phyloP scores from a whole-genome alignment of 1,140 invertebrate genomes.

The Zaprionus nigranus region DNA sequence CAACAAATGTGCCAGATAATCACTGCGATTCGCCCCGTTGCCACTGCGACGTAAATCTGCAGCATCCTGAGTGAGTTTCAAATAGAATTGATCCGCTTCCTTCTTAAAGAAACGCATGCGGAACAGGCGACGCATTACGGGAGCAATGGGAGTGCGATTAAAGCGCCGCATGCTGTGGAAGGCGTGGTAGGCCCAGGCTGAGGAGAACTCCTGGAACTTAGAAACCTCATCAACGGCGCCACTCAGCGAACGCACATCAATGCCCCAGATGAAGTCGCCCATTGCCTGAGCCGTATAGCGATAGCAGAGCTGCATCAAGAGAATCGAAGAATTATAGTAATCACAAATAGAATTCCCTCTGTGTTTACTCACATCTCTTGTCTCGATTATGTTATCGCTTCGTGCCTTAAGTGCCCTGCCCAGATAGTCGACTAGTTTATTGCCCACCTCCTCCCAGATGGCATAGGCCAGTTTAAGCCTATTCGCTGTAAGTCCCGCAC shows the following conservation, averaged over 20 bases:
- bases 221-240: slow-evolving; percentile 45
- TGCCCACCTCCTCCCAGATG: slow-evolving; percentile 64
- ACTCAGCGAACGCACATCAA: slow-evolving; percentile 74
- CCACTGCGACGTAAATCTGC: slow-evolving; percentile 62
- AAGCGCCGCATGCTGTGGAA: slow-evolving; percentile 46
- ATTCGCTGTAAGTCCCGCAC: slow-evolving; percentile 85
- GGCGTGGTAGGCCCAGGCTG: slow-evolving; percentile 39
- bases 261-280: slow-evolving; percentile 85
- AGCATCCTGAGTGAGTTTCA: slow-evolving; percentile 66
- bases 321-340: neutral
- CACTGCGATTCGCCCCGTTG: slow-evolving; percentile 53
- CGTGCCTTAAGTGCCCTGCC: slow-evolving; percentile 17
- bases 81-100: slow-evolving; percentile 65
- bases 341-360: neutral
- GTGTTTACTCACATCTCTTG: slow-evolving; percentile 58
- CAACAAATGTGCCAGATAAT: slow-evolving; percentile 81
- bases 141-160: slow-evolving; percentile 52
- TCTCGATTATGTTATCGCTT: slow-evolving; percentile 54
- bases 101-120: slow-evolving; percentile 53
- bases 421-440: slow-evolving; percentile 51
- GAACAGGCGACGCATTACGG: slow-evolving; percentile 46
- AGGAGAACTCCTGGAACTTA: slow-evolving; percentile 57
- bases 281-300: slow-evolving; percentile 85
- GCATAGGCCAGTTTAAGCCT: slow-evolving; percentile 63
- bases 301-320: slow-evolving; percentile 52